Conservation (phyloP, 2,113 vertebrate genomes). For the Chamaea fasciata region DNA sequence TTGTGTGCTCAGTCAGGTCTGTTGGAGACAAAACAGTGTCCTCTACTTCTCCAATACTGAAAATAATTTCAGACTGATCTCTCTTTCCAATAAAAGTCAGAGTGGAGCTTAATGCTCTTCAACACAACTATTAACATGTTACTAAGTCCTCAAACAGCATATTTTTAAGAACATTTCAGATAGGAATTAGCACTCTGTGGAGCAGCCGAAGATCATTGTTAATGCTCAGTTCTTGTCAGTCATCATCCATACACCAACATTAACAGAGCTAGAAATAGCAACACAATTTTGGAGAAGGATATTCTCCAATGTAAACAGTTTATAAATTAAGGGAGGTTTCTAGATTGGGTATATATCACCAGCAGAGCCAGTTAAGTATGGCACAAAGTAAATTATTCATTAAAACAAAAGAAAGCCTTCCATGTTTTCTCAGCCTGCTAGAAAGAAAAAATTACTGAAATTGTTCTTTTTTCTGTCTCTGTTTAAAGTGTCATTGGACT, state of each 20-base stretch:
- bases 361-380: background rate
- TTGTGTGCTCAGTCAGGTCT: background rate
- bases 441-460: background rate
- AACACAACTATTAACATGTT: background rate
- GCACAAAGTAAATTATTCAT: background rate
- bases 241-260: background rate
- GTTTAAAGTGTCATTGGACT: background rate
- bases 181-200: background rate
- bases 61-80: background rate
- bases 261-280: slow-evolving; percentile 12
- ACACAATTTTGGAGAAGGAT: background rate
- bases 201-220: background rate
- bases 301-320: background rate
- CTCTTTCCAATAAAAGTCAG: background rate
- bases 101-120: background rate
- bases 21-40: background rate
- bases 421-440: background rate
- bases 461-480: background rate
- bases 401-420: background rate
- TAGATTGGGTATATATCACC: background rate
- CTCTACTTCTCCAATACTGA: background rate
- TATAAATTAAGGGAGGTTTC: background rate
- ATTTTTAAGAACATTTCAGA: background rate
- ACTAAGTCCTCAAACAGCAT: background rate
- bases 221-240: background rate